These are phyloP conservation scores for Antheraea mylitta DNA, from an alignment of 1,140 invertebrate genomes.

Conservation along the genomic window DNA sequence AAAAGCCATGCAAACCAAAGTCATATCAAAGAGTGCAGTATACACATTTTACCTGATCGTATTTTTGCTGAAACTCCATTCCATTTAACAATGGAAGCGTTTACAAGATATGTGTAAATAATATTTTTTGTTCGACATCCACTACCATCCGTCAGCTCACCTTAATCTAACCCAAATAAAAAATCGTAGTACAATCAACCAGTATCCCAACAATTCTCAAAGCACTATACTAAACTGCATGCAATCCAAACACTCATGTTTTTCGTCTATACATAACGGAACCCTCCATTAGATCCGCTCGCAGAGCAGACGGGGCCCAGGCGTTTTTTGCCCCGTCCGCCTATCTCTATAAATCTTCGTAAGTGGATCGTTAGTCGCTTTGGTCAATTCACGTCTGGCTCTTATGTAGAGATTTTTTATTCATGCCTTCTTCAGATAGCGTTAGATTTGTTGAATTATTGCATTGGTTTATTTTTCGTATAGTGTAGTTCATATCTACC, in stretches of 20 bases:
- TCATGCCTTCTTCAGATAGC: constrained; percentile 21
- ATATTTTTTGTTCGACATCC: neutral
- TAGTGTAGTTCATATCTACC: neutral
- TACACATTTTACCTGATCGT: too few species aligned
- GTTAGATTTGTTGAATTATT: constrained; percentile 10
- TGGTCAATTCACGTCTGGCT: constrained; percentile 38
- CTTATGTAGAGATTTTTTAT: constrained; percentile 38
- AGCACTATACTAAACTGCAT: constrained; percentile 28
- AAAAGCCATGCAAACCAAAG: too few species aligned
- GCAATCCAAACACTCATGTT: constrained; percentile 31
- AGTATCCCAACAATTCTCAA: constrained; percentile 13
- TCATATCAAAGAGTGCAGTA: too few species aligned
- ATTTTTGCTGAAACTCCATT: neutral
- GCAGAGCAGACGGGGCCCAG: constrained; percentile 27
- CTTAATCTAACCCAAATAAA: constrained; percentile 3
- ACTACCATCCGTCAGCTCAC: constrained; percentile 6
- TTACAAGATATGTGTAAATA: neutral
- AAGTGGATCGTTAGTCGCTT: constrained; percentile 43
- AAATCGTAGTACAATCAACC: neutral
- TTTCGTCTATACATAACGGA: constrained; percentile 28
- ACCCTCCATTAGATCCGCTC: constrained; percentile 31
- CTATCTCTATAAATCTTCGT: constrained; percentile 46
- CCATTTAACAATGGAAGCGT: neutral
- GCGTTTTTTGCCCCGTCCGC: constrained; percentile 32
- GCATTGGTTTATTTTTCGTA: neutral